These are phyloP conservation scores for Apostichopus californicus DNA, from an alignment of 35 echinoderm and acorn worm species.

Conservation along the genomic window DNA sequence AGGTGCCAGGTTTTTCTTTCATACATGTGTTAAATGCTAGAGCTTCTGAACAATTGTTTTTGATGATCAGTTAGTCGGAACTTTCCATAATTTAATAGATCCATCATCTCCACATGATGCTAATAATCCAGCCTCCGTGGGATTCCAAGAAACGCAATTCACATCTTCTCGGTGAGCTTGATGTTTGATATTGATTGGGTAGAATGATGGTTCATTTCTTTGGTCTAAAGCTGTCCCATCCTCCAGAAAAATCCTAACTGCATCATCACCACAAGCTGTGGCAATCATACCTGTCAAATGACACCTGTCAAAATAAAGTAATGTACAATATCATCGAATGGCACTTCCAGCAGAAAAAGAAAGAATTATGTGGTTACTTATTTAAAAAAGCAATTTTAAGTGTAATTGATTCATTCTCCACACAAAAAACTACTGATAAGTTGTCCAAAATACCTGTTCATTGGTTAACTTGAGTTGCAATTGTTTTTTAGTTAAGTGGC, in stretches of 20 bases:
- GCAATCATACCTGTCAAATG: slow-evolving; percentile 81
- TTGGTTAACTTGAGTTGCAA: no score
- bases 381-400: no score
- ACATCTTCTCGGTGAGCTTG: slow-evolving; percentile 87
- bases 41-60: no score
- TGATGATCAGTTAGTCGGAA: slow-evolving; percentile 33
- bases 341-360: no score
- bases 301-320: slow-evolving; percentile 64
- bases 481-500: no score
- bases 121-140: slow-evolving; percentile 71
- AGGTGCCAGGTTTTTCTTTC: no score
- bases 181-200: slow-evolving; percentile 51
- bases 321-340: no score
- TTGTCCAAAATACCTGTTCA: no score
- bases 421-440: no score
- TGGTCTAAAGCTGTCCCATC: slow-evolving; percentile 58
- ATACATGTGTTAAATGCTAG: no score
- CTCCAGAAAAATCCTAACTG: slow-evolving; percentile 85
- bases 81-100: slow-evolving; percentile 84
- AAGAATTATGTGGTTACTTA: not conserved
- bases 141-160: slow-evolving; percentile 89
- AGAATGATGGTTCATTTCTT: slow-evolving; percentile 74
- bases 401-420: no score
- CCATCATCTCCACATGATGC: slow-evolving; percentile 90
- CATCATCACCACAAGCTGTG: slow-evolving; percentile 87